phyloP scores from a whole-genome alignment of 2,888 invertebrate species.

The Drosophila rubida region DNA sequence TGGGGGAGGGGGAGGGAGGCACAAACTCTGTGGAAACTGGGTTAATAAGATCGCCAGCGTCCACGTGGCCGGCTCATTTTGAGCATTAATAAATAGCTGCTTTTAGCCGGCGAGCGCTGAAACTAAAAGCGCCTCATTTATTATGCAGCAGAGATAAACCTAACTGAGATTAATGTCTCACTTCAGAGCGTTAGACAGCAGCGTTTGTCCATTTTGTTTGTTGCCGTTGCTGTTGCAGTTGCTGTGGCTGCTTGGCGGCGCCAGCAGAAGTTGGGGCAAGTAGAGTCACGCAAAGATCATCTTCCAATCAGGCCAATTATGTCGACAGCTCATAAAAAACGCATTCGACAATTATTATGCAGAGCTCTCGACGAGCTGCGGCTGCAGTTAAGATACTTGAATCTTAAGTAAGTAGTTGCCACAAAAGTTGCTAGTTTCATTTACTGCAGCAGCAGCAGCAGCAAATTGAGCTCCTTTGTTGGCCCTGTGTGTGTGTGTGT shows the following conservation, averaged over 20 bases:
- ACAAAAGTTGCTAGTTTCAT: constrained; percentile 54
- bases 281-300: constrained; percentile 63
- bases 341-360: constrained; percentile 66
- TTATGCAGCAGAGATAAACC: constrained; percentile 80
- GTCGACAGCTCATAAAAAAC: constrained; percentile 71
- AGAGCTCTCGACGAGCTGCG: constrained; percentile 10
- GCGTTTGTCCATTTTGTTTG: constrained; percentile 29
- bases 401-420: constrained; percentile 52
- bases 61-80: constrained; percentile 40
- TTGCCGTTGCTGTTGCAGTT: neutral
- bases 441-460: constrained; percentile 37
- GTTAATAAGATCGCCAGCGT: constrained; percentile 69
- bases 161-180: constrained; percentile 81
- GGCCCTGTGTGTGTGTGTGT: constrained; percentile 28
- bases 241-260: constrained; percentile 3
- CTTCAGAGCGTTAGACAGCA: constrained; percentile 63
- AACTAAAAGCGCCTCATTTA: constrained; percentile 71
- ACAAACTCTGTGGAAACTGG: constrained; percentile 58
- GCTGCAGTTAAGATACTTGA: constrained; percentile 21
- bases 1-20: constrained; percentile 11
- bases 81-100: constrained; percentile 75
- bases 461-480: constrained; percentile 52
- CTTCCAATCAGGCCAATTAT: constrained; percentile 68
- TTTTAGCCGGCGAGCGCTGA: constrained; percentile 58
- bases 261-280: constrained; percentile 18